Base-by-base conservation (phyloP, 1,140 invertebrate genomes). In the Phenacoccus solenopsis region DNA sequence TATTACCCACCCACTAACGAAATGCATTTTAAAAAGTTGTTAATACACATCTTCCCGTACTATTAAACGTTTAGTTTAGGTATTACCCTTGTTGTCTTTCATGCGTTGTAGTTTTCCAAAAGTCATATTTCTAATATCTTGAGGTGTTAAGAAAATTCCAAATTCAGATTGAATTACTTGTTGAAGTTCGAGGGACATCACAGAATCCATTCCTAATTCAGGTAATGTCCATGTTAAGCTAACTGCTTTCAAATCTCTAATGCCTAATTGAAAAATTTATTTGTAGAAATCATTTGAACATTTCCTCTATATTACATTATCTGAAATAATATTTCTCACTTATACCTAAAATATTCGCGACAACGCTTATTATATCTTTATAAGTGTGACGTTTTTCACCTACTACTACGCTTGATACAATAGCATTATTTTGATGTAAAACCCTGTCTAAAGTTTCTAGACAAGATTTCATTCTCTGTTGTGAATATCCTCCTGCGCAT, bases 371-470 rank as follows among this genome's bases (percentile, higher is more conserved):
- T 32, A 32, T 32, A n/a, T 86, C 91, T 61, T 77, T 81, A 70
- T 83, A 78, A 27, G 92, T 86, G 68, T 86, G 88, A 64, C 83
- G 75, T 2, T 81, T 76, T 1, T 92, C 75, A 21, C 89, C 77
- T 25, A 81, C 73, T 73, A 79, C 75, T 20, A 85, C 73, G 35
- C 74, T 71, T 76, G 79, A 75, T 73, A 79, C 79, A 32, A 32
- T 32, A 32, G 30, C 5, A 32, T 32, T 7, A 32, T 32, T 5
- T 5, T 32, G 30, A 7, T 32, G 5, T 13, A 32, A 7, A 7
- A 32, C 5, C 5, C 30, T 7, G 30, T 32, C 30, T 32, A 32
- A 32, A 7, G 30, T 32, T 32, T 32, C 30, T 13, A 32, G 13
- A 32, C 30, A 32, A 7, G 30, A 32, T 32, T 32, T 32, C 5